These are phyloP conservation scores for Diarsia dahlii DNA, from an alignment of 2,888 invertebrate species.

Conservation along the genomic window DNA sequence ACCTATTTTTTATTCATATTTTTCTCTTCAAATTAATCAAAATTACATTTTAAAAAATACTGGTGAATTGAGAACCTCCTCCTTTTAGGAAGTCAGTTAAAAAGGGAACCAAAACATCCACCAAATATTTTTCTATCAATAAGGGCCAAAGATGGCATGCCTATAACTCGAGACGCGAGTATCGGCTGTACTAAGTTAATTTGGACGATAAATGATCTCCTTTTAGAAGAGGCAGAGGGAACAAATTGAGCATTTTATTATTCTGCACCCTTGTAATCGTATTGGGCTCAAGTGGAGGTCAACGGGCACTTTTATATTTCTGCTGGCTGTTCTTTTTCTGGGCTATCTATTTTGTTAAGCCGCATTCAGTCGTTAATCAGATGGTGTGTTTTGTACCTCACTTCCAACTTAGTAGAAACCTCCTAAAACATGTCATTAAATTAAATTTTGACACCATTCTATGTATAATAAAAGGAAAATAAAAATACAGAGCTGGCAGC, in stretches of 20 bases:
- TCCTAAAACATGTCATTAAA: neutral
- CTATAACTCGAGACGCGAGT: constrained; percentile 62
- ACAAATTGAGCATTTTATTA: constrained; percentile 87
- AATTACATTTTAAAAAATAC: neutral
- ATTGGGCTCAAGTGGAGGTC: constrained; percentile 75
- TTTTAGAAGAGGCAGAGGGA: constrained; percentile 78
- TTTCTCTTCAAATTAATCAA: neutral
- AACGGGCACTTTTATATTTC: constrained; percentile 69
- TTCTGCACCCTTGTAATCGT: constrained; percentile 83
- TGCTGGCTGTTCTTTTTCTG: constrained; percentile 34
- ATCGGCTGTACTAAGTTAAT: constrained; percentile 72
- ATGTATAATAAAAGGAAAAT: too few species aligned
- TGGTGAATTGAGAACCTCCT: too few species aligned
- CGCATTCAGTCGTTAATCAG: constrained; percentile 34
- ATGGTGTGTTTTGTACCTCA: constrained; percentile 21
- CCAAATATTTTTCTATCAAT: constrained; percentile 17
- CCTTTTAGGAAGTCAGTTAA: neutral
- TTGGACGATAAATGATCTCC: constrained; percentile 76
- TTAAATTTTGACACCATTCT: neutral
- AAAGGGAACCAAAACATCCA: neutral
- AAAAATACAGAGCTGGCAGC: too few species aligned
- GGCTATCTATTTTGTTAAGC: constrained; percentile 44
- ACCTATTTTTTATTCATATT: neutral
- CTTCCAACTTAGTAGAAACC: neutral
- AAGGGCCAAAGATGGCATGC: constrained; percentile 44